A percentile compares a stretch with the other conserved stretches of the same genome.
These are phyloP conservation scores for Lepidurus arcticus DNA, from an alignment of 1,140 invertebrate genomes.

Conservation along the genomic window DNA sequence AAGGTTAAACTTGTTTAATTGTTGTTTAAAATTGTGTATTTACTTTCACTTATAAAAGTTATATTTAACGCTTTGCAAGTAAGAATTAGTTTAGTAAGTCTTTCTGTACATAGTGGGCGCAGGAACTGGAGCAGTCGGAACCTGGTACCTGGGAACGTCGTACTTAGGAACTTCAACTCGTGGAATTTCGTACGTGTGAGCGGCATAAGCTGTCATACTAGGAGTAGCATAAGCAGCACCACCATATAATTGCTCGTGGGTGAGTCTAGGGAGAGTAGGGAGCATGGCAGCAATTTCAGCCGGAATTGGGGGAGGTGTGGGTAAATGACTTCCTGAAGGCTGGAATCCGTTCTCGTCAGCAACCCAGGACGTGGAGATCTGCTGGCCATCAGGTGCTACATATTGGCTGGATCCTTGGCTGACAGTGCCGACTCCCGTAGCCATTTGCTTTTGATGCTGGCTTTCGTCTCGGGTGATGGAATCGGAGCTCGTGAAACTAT, in stretches of 20 bases:
- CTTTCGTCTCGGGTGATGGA: constrained; percentile 68
- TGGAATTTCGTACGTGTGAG: neutral
- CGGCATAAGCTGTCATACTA: neutral
- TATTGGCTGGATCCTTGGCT: constrained; percentile 42
- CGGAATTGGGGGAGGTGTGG: constrained; percentile 36
- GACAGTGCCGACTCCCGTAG: neutral
- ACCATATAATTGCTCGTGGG: neutral
- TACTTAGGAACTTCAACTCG: neutral
- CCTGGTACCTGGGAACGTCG: neutral
- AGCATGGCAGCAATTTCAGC: constrained; percentile 29
- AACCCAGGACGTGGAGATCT: constrained; percentile 35
- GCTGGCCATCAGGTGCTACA: constrained; percentile 37
- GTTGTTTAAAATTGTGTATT: too few species aligned
- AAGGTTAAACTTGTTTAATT: too few species aligned
- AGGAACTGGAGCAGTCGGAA: neutral
- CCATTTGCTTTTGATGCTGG: constrained; percentile 62
- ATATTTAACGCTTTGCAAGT: too few species aligned
- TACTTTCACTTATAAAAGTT: too few species aligned
- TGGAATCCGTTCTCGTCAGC: constrained; percentile 41
- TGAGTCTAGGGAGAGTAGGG: constrained; percentile 19
- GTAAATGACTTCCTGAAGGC: constrained; percentile 39
- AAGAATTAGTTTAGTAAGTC: too few species aligned
- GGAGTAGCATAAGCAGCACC: neutral
- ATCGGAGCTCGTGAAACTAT: constrained; percentile 50
- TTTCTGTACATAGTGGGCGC: too few species aligned